Conservation (phyloP, 2,797 vertebrate species). For the Simalia tracyae region DNA sequence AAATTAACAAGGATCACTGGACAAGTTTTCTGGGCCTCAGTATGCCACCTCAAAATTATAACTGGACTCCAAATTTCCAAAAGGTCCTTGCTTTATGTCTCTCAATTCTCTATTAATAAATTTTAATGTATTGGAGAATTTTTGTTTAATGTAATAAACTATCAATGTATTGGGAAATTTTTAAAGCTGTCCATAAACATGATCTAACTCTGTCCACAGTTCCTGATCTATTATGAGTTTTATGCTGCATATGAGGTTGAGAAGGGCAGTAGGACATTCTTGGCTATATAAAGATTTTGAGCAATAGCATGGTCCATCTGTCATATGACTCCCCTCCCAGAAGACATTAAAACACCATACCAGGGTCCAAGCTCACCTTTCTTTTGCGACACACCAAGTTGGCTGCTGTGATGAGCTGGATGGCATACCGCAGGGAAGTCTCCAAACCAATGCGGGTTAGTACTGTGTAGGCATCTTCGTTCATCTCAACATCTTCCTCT, state of each 20-base stretch:
- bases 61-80: neutral
- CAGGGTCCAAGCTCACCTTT: slow-evolving; percentile 74
- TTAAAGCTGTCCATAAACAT: neutral
- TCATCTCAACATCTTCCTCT: slow-evolving; percentile 94
- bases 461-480: slow-evolving; percentile 90
- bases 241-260: neutral
- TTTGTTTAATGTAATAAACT: neutral
- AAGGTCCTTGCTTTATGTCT: neutral
- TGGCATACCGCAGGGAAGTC: slow-evolving; percentile 91
- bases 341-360: too few species aligned
- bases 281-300: neutral
- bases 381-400: slow-evolving; percentile 91
- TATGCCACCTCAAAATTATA: neutral
- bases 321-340: neutral
- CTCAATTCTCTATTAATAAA: neutral
- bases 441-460: slow-evolving; percentile 93
- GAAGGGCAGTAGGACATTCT: neutral
- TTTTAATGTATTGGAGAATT: neutral
- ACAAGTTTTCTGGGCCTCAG: neutral
- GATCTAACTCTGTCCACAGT: neutral
- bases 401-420: slow-evolving; percentile 93
- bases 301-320: neutral
- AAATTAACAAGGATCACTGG: neutral
- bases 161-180: neutral
- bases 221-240: neutral